Conservation (phyloP, 2,797 vertebrate species). For the Glyptemys insculpta region DNA sequence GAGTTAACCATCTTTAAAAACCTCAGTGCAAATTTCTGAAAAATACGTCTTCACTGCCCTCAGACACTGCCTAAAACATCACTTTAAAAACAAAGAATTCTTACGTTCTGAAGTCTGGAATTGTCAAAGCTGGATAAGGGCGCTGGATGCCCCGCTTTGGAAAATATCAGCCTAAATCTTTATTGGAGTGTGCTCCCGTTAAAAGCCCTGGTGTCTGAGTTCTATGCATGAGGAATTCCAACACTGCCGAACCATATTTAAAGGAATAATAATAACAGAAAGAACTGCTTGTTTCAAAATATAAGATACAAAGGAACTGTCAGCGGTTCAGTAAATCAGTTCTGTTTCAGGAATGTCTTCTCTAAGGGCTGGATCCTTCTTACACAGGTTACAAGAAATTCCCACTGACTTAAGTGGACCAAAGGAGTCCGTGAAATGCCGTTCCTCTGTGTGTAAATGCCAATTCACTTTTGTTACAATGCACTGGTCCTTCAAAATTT, state of each 20-base stretch:
- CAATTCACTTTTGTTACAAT: not conserved
- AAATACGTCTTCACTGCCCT: not conserved
- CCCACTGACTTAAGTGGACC: not conserved
- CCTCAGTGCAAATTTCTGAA: not conserved
- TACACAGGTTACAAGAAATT: not conserved
- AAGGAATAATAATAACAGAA: not conserved
- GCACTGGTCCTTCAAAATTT: accelerated
- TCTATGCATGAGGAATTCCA: not conserved
- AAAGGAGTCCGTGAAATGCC: not conserved
- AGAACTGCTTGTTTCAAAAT: accelerated
- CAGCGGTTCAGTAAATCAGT: not conserved
- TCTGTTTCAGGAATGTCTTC: not conserved
- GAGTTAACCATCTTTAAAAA: not conserved
- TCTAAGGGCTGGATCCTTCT: not conserved
- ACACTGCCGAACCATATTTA: accelerated
- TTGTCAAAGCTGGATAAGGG: not conserved
- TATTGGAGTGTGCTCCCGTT: not conserved
- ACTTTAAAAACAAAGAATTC: slow-evolving; percentile 11
- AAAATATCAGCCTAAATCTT: slow-evolving; percentile 13
- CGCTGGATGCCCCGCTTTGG: not conserved
- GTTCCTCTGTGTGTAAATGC: accelerated
- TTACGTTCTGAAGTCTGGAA: slow-evolving; percentile 51
- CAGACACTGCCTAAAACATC: not conserved
- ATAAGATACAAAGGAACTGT: accelerated
- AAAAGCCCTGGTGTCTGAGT: accelerated